phyloP scores from a whole-genome alignment of 1,140 invertebrate species.

The Lucilia sericata region DNA sequence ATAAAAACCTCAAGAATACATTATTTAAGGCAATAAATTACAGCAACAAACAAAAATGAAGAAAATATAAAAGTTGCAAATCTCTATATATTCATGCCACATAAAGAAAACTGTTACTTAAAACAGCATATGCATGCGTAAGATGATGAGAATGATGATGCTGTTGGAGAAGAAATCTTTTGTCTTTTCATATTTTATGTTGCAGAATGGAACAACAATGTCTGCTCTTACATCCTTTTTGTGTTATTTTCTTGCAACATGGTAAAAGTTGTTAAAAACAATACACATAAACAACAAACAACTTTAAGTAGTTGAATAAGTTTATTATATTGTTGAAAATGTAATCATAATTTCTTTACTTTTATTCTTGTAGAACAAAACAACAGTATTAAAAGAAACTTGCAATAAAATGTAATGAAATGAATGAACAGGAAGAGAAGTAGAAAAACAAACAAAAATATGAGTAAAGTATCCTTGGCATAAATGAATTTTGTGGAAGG shows the following conservation, averaged over 20 bases:
- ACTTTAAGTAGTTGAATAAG: not conserved
- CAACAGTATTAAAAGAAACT: not conserved
- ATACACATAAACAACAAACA: not conserved
- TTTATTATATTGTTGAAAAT: slow-evolving; percentile 6
- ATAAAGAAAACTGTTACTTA: too few relatives aligned
- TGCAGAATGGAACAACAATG: not conserved
- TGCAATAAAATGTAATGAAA: too few relatives aligned
- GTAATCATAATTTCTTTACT: not conserved
- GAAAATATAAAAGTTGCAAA: not conserved
- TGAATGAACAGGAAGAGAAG: not conserved
- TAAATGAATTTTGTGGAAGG: too few relatives aligned
- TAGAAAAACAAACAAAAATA: too few relatives aligned
- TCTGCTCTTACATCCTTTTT: too few relatives aligned
- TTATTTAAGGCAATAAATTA: slow-evolving; percentile 5
- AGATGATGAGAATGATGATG: too few relatives aligned
- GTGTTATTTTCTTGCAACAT: not conserved
- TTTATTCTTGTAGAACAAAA: not conserved
- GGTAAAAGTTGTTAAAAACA: not conserved
- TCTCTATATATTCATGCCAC: too few relatives aligned
- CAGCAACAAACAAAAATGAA: not conserved
- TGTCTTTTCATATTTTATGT: not conserved
- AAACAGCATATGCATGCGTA: too few relatives aligned
- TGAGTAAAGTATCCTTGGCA: too few relatives aligned
- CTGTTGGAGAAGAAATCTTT: not conserved
- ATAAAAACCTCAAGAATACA: slow-evolving; percentile 8